Conservation (phyloP, 2,888 invertebrate genomes). For the Lamellibrachia satsuma region DNA sequence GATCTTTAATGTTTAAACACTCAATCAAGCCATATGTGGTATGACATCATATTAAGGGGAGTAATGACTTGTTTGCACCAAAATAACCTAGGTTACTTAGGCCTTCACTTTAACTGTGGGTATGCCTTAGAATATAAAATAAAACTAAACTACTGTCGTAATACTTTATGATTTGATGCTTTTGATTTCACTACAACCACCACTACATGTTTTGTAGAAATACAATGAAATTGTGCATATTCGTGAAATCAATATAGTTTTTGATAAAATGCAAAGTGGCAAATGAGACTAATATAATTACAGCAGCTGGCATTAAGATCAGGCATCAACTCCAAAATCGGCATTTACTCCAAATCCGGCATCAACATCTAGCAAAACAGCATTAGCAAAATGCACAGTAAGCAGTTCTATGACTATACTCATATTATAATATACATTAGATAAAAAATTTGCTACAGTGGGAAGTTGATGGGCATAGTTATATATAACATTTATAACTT, state of each 20-base stretch:
- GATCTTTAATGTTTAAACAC: background rate
- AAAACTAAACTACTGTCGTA: background rate
- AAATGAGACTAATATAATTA: background rate
- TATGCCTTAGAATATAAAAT: background rate
- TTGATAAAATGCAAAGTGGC: background rate
- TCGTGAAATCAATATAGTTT: background rate
- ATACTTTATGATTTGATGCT: background rate
- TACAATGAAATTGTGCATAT: background rate
- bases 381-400: too few species aligned
- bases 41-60: constrained; percentile 3
- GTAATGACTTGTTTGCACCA: background rate
- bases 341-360: too few species aligned
- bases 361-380: too few species aligned
- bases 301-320: background rate
- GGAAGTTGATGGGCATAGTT: too few species aligned
- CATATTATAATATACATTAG: too few species aligned
- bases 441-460: too few species aligned
- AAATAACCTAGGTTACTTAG: background rate
- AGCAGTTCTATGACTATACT: too few species aligned
- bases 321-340: too few species aligned
- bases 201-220: background rate
- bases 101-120: background rate
- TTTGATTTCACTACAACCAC: background rate
- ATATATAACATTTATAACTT: too few species aligned
- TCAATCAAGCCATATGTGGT: background rate